These are phyloP conservation scores for Orthonyx spaldingii DNA, from an alignment of 2,113 vertebrate species.

Conservation along the genomic window DNA sequence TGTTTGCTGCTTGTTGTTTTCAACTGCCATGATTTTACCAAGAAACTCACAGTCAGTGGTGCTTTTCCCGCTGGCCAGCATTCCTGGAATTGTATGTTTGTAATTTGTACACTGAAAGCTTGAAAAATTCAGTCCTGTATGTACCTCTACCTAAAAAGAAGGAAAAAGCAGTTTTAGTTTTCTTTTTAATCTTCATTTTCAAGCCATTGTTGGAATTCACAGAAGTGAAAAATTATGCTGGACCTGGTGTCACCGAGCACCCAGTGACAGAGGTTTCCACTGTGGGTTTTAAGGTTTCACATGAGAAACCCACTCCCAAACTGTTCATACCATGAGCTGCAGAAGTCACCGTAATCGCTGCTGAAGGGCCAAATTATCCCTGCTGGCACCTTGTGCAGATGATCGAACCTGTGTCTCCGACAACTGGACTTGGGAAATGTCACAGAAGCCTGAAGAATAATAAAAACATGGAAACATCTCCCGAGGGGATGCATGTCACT, in stretches of 20 bases:
- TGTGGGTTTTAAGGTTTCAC: neutral
- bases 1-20: neutral
- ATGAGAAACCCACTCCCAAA: neutral
- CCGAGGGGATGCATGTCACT: neutral
- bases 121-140: neutral
- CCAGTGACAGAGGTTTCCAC: neutral
- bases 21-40: neutral
- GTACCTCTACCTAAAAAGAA: neutral
- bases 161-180: neutral
- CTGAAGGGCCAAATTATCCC: neutral
- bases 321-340: neutral
- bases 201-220: neutral
- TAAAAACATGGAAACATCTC: neutral
- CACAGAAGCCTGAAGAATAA: neutral
- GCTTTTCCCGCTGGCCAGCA: neutral
- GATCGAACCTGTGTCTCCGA: neutral
- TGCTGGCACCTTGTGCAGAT: neutral
- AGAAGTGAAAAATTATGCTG: neutral
- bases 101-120: neutral
- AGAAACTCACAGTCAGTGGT: neutral
- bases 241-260: neutral
- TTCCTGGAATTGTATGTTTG: neutral
- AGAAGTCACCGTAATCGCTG: neutral
- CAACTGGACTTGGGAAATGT: neutral
- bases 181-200: neutral